These are phyloP conservation scores for Parazoanthus darwini DNA, from an alignment of 92 coral and sea anemone species.

Conservation along the genomic window DNA sequence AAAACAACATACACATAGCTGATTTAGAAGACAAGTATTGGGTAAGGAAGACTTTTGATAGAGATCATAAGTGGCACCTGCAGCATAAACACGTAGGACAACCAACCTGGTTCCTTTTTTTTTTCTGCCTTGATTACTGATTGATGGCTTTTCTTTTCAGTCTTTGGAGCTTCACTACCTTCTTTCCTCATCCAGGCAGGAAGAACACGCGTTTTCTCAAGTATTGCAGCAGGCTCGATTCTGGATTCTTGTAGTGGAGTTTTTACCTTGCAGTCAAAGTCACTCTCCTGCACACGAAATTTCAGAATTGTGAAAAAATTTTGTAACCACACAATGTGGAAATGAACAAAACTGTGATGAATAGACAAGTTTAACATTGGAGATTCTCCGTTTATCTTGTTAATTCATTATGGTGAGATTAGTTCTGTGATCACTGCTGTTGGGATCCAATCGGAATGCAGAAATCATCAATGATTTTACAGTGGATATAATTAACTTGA, in stretches of 20 bases:
- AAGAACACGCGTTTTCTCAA: conserved; percentile 79
- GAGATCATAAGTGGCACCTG: not conserved
- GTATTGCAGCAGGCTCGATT: conserved; percentile 54
- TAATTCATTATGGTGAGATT: no score
- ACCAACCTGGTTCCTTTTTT: not conserved
- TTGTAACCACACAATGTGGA: not conserved
- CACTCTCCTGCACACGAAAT: not conserved
- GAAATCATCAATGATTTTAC: no score
- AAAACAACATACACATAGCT: not conserved
- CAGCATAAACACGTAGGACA: not conserved
- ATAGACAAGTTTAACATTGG: not conserved
- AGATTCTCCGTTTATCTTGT: not conserved
- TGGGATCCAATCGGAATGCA: no score
- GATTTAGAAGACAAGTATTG: not conserved
- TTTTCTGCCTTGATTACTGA: not conserved
- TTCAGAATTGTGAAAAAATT: not conserved
- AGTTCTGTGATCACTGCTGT: no score
- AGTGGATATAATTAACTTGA: not conserved
- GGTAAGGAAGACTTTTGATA: not conserved
- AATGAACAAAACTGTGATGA: no score
- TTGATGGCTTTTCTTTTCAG: not conserved
- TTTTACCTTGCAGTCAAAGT: not conserved
- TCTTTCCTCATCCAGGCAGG: conserved; percentile 83
- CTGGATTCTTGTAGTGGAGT: conserved; percentile 29
- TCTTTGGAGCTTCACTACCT: conserved; percentile 4